Evolutionary conservation across 2,888 invertebrate genomes (phyloP), one percentile per base, ranked within the genome.

Genomic region (Eretmocerus hayati): DNA sequence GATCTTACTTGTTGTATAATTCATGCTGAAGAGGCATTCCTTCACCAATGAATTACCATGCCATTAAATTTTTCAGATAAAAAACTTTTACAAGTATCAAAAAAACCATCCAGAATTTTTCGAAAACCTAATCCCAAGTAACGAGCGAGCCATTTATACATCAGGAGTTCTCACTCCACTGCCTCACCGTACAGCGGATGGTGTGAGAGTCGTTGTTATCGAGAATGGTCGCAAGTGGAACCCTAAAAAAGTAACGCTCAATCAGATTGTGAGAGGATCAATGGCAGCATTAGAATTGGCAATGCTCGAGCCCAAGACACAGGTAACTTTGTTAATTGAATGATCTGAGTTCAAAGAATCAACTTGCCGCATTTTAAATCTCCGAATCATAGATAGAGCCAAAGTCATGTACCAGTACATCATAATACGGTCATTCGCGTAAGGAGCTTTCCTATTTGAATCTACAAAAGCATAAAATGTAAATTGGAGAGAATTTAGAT

Each of bases 221-320:
- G 77, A 39, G 46, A 87, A 42, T 46, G 88, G 88, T 66, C 80
- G 76, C 56, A 82, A 79, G 65, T 90, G 90, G 90, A 83, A 87
- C 57, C 83, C 85, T 1, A 84, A 84, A 33, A 74, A 80, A 47
- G 79, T 85, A 15, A 72, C 78, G 0, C 59, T 87, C 32, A 72
- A 76, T 2, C 83, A 87, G 56, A 74, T 88, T 46, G 86, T 87
- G 63, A 80, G 83, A 46, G 80, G 82, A 0, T 74, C 84, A 20
- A 83, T 87, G 64, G 65, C 88, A 53, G 76, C 79, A 0, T 71
- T 89, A 44, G 82, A 86, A 66, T 81, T 84, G 0, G 87, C 87
- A 0, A 82, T 87, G 78, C 74, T 77, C n/a, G 90, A 90, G 65
- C 86, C 87, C 0, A 75, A 74, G 57, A 87, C 89, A 0, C 48